These are phyloP conservation scores for Hedya salicella DNA, from an alignment of 2,888 invertebrate species.

Conservation along the genomic window DNA sequence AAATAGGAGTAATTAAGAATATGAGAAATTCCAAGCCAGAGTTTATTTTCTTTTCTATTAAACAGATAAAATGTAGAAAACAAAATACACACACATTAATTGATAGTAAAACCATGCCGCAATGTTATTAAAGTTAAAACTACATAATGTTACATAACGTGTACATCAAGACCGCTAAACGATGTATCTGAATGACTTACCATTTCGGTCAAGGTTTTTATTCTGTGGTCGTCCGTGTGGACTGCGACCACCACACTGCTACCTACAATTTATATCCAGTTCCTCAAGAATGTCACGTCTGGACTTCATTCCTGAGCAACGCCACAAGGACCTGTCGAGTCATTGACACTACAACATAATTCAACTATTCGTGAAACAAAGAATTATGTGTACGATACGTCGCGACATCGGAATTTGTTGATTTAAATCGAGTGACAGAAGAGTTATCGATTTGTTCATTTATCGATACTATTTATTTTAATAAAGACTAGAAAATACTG, in stretches of 20 bases:
- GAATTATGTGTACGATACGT: neutral
- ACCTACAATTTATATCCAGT: constrained; percentile 81
- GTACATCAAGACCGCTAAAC: neutral
- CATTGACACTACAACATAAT: constrained; percentile 63
- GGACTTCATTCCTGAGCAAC: constrained; percentile 79
- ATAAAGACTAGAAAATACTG: too few species aligned
- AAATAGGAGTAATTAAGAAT: too few species aligned
- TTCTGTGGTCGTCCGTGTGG: constrained; percentile 60
- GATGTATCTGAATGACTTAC: constrained; percentile 59
- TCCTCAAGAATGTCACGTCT: constrained; percentile 75
- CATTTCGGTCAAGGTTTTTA: constrained; percentile 68
- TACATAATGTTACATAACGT: neutral
- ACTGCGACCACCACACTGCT: constrained; percentile 69
- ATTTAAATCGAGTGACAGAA: neutral
- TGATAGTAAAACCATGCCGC: too few species aligned
- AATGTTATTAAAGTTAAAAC: too few species aligned
- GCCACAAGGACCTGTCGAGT: constrained; percentile 67
- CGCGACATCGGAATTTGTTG: neutral
- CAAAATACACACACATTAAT: neutral
- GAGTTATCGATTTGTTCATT: too few species aligned
- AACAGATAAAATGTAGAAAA: too few species aligned
- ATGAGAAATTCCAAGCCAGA: too few species aligned
- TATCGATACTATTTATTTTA: too few species aligned
- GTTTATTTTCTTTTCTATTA: too few species aligned
- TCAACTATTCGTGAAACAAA: constrained; percentile 33